Evolutionary conservation across 2,113 vertebrate species (phyloP).

Genomic region (Pagrus major): DNA sequence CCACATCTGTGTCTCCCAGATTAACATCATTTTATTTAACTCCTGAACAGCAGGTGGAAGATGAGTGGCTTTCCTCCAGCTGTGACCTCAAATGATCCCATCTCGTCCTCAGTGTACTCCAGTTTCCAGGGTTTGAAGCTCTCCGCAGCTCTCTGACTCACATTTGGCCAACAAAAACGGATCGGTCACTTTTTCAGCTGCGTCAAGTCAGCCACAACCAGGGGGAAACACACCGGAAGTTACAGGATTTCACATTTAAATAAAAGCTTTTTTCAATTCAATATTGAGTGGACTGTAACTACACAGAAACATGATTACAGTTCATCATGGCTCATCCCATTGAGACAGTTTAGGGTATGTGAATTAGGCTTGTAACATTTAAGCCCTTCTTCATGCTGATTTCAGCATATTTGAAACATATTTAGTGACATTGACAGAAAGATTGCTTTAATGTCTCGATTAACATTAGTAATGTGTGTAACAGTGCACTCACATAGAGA

Average conservation of each 20-base stretch:
- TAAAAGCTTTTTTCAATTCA: slow-evolving; percentile 17
- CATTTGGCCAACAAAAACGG: slow-evolving; percentile 12
- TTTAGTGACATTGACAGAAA: not conserved
- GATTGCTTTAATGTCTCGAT: not conserved
- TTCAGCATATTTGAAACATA: not conserved
- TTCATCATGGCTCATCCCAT: not conserved
- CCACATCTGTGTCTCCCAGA: not conserved
- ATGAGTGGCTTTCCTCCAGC: not conserved
- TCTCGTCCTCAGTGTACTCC: slow-evolving; percentile 24
- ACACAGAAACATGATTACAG: not conserved
- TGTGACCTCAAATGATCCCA: slow-evolving; percentile 25
- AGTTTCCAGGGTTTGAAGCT: slow-evolving; percentile 65
- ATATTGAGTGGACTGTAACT: not conserved
- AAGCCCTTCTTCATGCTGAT: not conserved
- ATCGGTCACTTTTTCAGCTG: slow-evolving; percentile 27
- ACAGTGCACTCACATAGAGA: not conserved
- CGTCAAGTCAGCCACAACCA: slow-evolving; percentile 8
- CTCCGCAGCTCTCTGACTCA: slow-evolving; percentile 43
- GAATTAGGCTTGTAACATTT: not conserved
- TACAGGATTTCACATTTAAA: not conserved
- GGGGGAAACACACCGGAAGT: slow-evolving; percentile 7
- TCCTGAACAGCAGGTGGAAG: not conserved
- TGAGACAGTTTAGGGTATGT: not conserved
- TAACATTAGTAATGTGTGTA: not conserved
- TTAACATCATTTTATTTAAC: not conserved